Conservation (phyloP, 92 coral and sea anemone genomes). For the Virgularia gustaviana region DNA sequence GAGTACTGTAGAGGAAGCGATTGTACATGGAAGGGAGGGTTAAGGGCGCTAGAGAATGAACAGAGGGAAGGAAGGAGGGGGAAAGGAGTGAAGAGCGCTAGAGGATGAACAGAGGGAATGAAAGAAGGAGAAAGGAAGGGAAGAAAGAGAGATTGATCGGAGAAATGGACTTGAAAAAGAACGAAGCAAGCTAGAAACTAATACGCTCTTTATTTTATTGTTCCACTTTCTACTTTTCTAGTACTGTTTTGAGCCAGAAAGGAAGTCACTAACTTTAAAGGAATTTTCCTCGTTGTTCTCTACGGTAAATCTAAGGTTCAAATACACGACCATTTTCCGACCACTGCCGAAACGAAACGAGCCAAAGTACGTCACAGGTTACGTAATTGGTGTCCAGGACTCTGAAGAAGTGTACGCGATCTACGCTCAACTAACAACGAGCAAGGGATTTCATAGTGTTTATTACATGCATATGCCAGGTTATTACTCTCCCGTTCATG, state of each 20-base stretch:
- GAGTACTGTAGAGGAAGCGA: background rate
- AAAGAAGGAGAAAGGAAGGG: too few species aligned
- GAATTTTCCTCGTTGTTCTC: background rate
- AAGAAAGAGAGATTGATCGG: too few species aligned
- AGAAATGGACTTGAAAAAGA: too few species aligned
- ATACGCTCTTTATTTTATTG: background rate
- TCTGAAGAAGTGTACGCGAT: slow-evolving; percentile 4
- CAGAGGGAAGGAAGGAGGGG: background rate
- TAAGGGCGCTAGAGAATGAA: background rate
- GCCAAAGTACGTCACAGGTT: slow-evolving; percentile 22
- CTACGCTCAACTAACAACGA: slow-evolving; percentile 17
- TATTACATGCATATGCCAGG: slow-evolving; percentile 21
- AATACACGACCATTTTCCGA: slow-evolving; percentile 5
- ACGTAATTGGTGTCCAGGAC: background rate
- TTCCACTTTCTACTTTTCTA: too few species aligned
- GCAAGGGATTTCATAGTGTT: slow-evolving; percentile 18
- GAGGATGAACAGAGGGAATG: too few species aligned
- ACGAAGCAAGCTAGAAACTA: too few species aligned
- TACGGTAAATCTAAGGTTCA: slow-evolving; percentile 3
- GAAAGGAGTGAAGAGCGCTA: background rate
- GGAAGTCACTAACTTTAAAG: background rate
- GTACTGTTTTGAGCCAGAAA: slow-evolving; percentile 29
- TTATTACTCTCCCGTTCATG: background rate
- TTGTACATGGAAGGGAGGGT: background rate
- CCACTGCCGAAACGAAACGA: slow-evolving; percentile 18